phyloP scores from a whole-genome alignment of 2,113 vertebrate species.

The Anguilla japonica region DNA sequence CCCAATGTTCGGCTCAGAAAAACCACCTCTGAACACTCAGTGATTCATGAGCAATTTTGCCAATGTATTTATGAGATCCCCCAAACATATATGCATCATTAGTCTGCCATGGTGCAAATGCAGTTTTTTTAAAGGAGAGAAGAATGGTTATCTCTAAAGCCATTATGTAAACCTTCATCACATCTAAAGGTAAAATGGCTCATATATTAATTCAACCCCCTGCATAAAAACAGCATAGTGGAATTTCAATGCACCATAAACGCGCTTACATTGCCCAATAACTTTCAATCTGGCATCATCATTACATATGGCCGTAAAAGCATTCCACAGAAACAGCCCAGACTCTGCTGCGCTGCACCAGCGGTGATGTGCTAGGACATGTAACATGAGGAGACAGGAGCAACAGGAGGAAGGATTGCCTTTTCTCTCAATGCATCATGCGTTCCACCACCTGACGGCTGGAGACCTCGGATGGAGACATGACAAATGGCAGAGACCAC shows the following conservation, averaged over 20 bases:
- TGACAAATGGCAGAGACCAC: neutral
- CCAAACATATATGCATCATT: too few species aligned
- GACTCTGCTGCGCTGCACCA: neutral
- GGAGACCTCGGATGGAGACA: neutral
- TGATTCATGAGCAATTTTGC: too few species aligned
- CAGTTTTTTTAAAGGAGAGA: too few species aligned
- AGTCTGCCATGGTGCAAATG: too few species aligned
- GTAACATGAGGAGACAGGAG: slow-evolving; percentile 5
- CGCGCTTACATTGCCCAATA: neutral
- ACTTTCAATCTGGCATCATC: neutral
- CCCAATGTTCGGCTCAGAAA: too few species aligned
- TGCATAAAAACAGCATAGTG: neutral
- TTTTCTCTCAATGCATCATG: neutral
- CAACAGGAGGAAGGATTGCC: neutral
- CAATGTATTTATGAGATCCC: too few species aligned
- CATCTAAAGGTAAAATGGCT: too few species aligned
- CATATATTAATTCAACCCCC: too few species aligned
- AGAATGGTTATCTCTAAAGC: too few species aligned
- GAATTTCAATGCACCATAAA: neutral
- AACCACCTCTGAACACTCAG: too few species aligned
- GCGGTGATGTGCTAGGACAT: neutral
- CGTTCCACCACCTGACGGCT: neutral
- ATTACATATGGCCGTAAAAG: neutral
- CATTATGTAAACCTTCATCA: too few species aligned
- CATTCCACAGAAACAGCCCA: too few species aligned